Percentiles rank a stretch among this genome's conserved stretches.
These are phyloP conservation scores for Callospermophilus lateralis DNA, from an alignment of 2,113 vertebrate genomes.

Conservation along the genomic window DNA sequence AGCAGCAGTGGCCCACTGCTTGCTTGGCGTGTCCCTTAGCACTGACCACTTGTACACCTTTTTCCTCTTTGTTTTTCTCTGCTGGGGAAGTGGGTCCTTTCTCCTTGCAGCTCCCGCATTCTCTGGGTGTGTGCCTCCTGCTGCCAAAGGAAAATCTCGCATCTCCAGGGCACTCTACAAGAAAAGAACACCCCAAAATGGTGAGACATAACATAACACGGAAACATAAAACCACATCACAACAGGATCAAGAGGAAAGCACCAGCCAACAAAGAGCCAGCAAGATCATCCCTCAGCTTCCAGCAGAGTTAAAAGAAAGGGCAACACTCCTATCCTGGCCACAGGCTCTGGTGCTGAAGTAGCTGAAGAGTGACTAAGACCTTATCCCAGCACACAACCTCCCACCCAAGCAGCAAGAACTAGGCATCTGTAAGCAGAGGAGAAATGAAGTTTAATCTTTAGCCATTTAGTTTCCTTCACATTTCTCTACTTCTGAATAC, in stretches of 20 bases:
- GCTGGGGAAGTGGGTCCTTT: conserved; percentile 90
- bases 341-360: not conserved
- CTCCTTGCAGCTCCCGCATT: conserved; percentile 94
- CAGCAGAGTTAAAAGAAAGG: not conserved
- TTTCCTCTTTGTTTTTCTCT: conserved; percentile 92
- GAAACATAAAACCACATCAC: conserved; percentile 50
- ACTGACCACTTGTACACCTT: conserved; percentile 88
- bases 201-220: conserved; percentile 57
- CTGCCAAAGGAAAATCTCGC: conserved; percentile 92
- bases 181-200: conserved; percentile 60
- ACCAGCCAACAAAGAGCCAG: not conserved
- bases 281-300: not conserved
- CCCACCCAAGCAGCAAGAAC: not conserved
- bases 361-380: not conserved
- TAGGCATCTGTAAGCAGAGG: not conserved
- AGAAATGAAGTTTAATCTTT: not conserved
- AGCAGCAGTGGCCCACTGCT: conserved; percentile 83
- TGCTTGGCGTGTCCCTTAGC: conserved; percentile 85
- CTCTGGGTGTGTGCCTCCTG: conserved; percentile 91
- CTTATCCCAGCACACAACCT: not conserved
- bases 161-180: conserved; percentile 93
- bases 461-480: not conserved
- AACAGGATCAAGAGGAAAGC: not conserved
- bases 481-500: conserved; percentile 36
- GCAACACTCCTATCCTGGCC: rapidly evolving